A percentile compares a stretch with the other conserved stretches of the same genome.
Conservation (phyloP, 2,888 invertebrate genomes). For the Aspidapion aeneum region DNA sequence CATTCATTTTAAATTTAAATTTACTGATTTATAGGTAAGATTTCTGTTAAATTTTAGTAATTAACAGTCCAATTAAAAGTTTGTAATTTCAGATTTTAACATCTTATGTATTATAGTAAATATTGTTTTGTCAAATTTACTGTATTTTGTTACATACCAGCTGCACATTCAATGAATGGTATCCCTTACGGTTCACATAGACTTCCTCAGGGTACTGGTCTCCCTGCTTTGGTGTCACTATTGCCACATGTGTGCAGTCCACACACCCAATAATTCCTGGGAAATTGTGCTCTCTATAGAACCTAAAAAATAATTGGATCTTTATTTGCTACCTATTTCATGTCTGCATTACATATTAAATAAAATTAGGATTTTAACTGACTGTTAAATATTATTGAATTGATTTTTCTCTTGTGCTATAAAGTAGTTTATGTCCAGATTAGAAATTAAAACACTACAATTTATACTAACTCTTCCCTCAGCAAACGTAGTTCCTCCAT, state of each 20-base stretch:
- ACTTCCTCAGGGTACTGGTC: slow-evolving; percentile 2
- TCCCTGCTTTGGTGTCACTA: not conserved
- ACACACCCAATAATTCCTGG: not conserved
- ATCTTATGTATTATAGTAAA: not conserved
- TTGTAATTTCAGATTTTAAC: no score
- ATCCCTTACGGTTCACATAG: slow-evolving; percentile 19
- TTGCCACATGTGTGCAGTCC: not conserved
- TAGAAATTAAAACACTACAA: no score
- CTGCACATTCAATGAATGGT: slow-evolving; percentile 22
- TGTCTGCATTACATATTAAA: slow-evolving; percentile 43
- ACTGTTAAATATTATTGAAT: no score
- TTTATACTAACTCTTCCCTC: no score
- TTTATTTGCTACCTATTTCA: slow-evolving; percentile 44
- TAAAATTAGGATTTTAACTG: no score
- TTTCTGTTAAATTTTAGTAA: no score
- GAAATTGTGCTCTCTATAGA: not conserved
- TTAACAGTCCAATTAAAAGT: no score
- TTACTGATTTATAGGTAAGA: no score
- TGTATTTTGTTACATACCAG: slow-evolving; percentile 8
- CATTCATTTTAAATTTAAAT: no score
- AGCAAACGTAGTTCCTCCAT: no score
- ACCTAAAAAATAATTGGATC: not conserved
- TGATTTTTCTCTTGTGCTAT: no score
- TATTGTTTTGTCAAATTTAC: not conserved
- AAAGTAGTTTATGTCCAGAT: no score